phyloP scores from a whole-genome alignment of 2,797 vertebrate species.

The Florisuga fusca region DNA sequence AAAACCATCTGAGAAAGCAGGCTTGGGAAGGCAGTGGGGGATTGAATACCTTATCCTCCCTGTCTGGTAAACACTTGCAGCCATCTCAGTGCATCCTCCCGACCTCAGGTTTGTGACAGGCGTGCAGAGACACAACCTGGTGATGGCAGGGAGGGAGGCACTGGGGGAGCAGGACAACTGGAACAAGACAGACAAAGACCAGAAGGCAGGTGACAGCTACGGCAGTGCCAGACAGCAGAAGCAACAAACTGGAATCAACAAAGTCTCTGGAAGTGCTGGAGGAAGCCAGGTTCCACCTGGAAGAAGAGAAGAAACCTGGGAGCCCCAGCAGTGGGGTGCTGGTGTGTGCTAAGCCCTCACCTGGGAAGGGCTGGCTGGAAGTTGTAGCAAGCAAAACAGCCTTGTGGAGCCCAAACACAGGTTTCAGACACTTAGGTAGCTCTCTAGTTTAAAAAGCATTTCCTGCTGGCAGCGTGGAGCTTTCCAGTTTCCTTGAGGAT shows the following conservation, averaged over 20 bases:
- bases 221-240: not conserved
- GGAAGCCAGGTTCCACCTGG: not conserved
- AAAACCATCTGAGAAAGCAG: slow-evolving; percentile 77
- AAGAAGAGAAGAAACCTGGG: not conserved
- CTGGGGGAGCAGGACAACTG: slow-evolving; percentile 37
- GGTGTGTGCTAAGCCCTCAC: not conserved
- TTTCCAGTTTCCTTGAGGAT: not conserved
- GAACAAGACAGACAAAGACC: slow-evolving; percentile 41
- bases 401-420: not conserved
- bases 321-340: not conserved
- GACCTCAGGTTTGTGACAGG: slow-evolving; percentile 69
- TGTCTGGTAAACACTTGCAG: slow-evolving; percentile 69
- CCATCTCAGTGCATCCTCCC: slow-evolving; percentile 36
- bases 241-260: not conserved
- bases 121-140: slow-evolving; percentile 59
- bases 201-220: slow-evolving; percentile 57
- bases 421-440: not conserved
- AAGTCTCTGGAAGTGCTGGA: not conserved
- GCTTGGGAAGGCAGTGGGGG: slow-evolving; percentile 74
- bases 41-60: slow-evolving; percentile 68
- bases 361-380: not conserved
- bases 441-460: not conserved
- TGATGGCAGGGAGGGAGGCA: slow-evolving; percentile 44
- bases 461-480: not conserved
- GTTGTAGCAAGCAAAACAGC: rapidly evolving